phyloP scores from a whole-genome alignment of 2,888 invertebrate species.

The Archips xylosteana region DNA sequence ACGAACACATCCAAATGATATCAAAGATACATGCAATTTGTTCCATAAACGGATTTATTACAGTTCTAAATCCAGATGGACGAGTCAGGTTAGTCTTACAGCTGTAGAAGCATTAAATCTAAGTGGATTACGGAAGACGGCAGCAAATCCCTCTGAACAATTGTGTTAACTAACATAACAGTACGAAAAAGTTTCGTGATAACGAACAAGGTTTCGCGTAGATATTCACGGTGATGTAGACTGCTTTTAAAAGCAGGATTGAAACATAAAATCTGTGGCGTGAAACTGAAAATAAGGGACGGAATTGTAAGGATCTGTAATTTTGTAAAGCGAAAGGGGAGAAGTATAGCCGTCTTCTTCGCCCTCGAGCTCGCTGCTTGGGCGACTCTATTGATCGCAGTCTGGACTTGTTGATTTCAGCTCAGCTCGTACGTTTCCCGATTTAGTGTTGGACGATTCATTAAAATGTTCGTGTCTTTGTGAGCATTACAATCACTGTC shows the following conservation, averaged over 20 bases:
- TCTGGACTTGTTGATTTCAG: constrained; percentile 83
- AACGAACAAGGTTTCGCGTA: constrained; percentile 15
- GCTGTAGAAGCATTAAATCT: constrained; percentile 14
- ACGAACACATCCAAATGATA: constrained; percentile 11
- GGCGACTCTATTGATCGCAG: constrained; percentile 79
- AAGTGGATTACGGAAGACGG: not conserved
- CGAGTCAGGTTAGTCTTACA: constrained; percentile 6
- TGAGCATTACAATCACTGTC: constrained; percentile 31
- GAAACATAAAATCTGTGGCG: constrained; percentile 40
- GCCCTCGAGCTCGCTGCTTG: constrained; percentile 62
- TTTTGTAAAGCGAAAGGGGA: constrained; percentile 53
- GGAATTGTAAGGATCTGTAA: constrained; percentile 44
- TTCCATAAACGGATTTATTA: constrained; percentile 9
- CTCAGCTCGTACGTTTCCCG: constrained; percentile 64
- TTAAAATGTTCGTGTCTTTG: constrained; percentile 32
- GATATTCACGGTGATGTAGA: constrained; percentile 5
- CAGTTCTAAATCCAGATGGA: constrained; percentile 3
- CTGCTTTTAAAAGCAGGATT: constrained; percentile 16
- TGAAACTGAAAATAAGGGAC: constrained; percentile 38
- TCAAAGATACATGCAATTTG: constrained; percentile 16
- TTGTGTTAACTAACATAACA: constrained; percentile 17
- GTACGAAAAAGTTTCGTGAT: not conserved
- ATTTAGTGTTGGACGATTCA: constrained; percentile 47
- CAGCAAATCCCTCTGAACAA: constrained; percentile 9
- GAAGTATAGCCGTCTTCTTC: constrained; percentile 60